Base-by-base conservation (phyloP, 2,113 vertebrate species). In the Psettodes erumei region DNA sequence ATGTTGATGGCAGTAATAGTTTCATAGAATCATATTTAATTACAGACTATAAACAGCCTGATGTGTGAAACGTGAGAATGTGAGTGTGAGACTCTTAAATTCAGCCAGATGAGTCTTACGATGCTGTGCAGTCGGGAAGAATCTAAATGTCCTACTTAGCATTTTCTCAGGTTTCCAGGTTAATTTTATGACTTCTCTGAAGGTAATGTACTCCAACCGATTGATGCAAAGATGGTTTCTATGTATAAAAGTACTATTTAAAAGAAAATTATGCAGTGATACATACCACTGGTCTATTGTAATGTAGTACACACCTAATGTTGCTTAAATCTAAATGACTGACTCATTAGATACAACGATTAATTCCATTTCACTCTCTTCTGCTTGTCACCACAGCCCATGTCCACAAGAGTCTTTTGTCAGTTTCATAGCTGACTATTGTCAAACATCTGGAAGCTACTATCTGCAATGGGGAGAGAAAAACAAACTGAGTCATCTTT, bases 91-190 rank as follows among this genome's bases (percentile, higher is more conserved):
- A 13, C 68, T 33, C 43, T 62, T 62, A 27, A 67, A 76, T 62
- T 77, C 51, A 64, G 40, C 9, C 43, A 28, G 43, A 59, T 56
- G 69, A 79, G 59, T 48, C 71, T 67, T 45, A n/a, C 1, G 48
- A 53, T 75, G 42, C 5, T 69, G 68, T 66, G 59, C 47, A 74
- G 60, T 70, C 59, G 53, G 33, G 56, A 56, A 43, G 47, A 79
- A 84, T 76, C 33, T 65, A 72, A 76, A 65, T 76, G 28, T 59
- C 70, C 71, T 70, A 59, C 71, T 81, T 85, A 73, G 28, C 38
- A 64, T 78, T 75, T 71, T 68, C 63, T 55, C 66, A 47, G 64
- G 67, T 76, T 73, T 73, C 35, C 63, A 64, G 56, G 66, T 78
- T 75, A 51, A 75, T 61, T 62, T 64, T 53, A 54, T 55, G 65